These are phyloP conservation scores for Rhinoderma darwinii DNA, from an alignment of 2,113 vertebrate genomes.

Conservation along the genomic window DNA sequence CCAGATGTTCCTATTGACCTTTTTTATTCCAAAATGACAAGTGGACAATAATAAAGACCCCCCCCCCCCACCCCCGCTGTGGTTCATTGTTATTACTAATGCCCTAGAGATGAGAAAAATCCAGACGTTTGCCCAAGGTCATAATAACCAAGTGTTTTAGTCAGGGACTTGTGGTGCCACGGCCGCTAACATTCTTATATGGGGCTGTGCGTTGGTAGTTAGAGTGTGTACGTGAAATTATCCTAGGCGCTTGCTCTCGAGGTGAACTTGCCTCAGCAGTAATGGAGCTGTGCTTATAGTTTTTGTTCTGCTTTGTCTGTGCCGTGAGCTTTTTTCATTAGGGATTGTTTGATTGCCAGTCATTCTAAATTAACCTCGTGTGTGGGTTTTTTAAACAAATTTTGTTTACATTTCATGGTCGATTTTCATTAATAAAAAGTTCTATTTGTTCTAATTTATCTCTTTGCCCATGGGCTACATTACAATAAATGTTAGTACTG, in stretches of 20 bases:
- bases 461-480: no score
- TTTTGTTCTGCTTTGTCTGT: constrained; percentile 9
- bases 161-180: background rate
- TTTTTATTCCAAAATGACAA: background rate
- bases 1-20: constrained; percentile 11
- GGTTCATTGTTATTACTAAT: background rate
- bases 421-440: no score
- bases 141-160: background rate
- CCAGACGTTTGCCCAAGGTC: constrained; percentile 30
- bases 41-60: background rate
- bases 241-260: background rate
- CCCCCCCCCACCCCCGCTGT: background rate
- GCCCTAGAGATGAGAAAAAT: background rate
- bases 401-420: no score
- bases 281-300: background rate
- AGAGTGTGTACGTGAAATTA: background rate
- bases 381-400: no score
- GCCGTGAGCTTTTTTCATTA: background rate
- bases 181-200: background rate
- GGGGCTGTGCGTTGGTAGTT: background rate
- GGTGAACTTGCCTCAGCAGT: background rate
- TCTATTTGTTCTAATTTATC: no score
- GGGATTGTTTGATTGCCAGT: no score
- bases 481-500: no score
- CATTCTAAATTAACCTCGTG: no score